Evolutionary conservation across 1,140 invertebrate species (phyloP), one percentile per base, ranked within the genome.

Genomic region (Drosophila malerkotliana): DNA sequence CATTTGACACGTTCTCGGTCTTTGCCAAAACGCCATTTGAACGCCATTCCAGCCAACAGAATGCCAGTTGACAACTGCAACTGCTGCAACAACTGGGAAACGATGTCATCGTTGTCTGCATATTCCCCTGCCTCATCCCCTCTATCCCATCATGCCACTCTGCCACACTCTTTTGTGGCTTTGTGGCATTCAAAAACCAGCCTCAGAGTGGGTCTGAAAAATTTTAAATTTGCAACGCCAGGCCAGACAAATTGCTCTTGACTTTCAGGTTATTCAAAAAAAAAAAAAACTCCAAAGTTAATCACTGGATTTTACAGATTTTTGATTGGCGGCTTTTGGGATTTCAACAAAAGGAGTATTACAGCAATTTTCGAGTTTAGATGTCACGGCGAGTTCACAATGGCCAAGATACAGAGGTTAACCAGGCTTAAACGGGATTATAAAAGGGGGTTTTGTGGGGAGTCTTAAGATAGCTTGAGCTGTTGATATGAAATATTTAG

Each of bases 1-100:
- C 72, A 75, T 67, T 76, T 75, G 72, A 75, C 73, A 76, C 73
- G 72, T 76, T 67, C 72, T 67, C 51, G 49, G 62, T 76, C 72
- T 76, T 55, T 66, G 10, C 41, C 39, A 69, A 66, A 44, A 44
- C 1, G 32, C 52, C 63, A 56, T 69, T 69, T 69, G 18, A 57
- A 67, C 64, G 49, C 37, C 15, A 15, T 67, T 24, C 41, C 64
- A 68, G 60, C 60, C 8, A 45, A 8, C 18, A 55, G 62, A 55
- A 67, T 56, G 34, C 37, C 28, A 54, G 66, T 52, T 39, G 55
- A 48, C 56, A 56, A 57, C 66, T 47, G 66, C 3, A 56, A 57
- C 66, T 47, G 66, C 3, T 14, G 56, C 66, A 68, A 56, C 66
- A 69, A 68, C 49, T 68, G 66, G 64, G 49, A 68, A 67, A 56